Evolutionary conservation across 2,888 invertebrate species (phyloP).

Genomic region (Drosophila stalkeri): DNA sequence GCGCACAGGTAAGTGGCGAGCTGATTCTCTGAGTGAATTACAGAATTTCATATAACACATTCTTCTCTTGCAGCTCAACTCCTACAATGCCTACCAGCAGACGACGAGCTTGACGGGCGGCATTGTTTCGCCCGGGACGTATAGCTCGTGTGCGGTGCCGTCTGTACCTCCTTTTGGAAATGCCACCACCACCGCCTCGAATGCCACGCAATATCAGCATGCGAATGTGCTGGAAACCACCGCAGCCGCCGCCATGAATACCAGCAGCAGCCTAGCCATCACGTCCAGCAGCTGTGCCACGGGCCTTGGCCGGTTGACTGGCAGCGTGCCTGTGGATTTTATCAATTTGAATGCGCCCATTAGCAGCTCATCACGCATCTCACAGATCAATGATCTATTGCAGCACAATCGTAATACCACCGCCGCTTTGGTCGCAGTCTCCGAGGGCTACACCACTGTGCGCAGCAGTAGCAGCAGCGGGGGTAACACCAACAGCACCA

Average conservation of each 20-base stretch:
- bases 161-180: conserved; percentile 79
- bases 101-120: conserved; percentile 41
- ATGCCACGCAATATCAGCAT: conserved; percentile 70
- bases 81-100: conserved; percentile 57
- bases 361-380: conserved; percentile 82
- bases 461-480: conserved; percentile 27
- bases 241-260: conserved; percentile 65
- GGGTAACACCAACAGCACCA: conserved; percentile 24
- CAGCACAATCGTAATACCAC: conserved; percentile 84
- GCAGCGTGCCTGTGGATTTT: conserved; percentile 54
- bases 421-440: conserved; percentile 80
- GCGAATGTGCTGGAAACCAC: conserved; percentile 67
- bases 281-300: conserved; percentile 40
- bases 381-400: conserved; percentile 84
- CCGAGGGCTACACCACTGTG: conserved; percentile 55
- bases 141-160: conserved; percentile 81
- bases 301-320: conserved; percentile 19
- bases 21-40: neutral
- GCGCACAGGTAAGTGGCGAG: conserved; percentile 67
- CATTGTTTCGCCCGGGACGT: conserved; percentile 49
- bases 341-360: conserved; percentile 80
- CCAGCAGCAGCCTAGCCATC: conserved; percentile 33
- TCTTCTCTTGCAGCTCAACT: conserved; percentile 45
- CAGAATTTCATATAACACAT: neutral
- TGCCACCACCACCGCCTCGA: conserved; percentile 80